Base-by-base conservation (phyloP, 2,797 vertebrate species). In the Heterohyrax brucei region DNA sequence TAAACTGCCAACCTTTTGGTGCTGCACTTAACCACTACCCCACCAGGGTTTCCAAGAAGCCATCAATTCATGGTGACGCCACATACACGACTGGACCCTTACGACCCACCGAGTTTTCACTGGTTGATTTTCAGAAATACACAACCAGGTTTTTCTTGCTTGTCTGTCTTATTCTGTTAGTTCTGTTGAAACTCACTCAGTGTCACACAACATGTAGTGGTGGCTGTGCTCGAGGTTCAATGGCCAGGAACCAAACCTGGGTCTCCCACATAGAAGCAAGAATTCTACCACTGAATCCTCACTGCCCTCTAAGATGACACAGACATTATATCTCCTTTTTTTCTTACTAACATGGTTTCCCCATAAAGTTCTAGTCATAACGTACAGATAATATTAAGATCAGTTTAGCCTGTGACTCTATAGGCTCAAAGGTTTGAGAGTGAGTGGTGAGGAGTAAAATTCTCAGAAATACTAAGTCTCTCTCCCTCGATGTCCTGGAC, bases 341-440 rank as follows among this genome's bases (percentile, higher is more conserved):
- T 62, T 46, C 82, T 62, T 85, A 14, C 44, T 14, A 66, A 83
- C 56, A 56, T 10, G 46, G 33, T 33, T 84, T 90, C 86, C 77
- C 66, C 87, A 91, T 77, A 50, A 92, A 92, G 59, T 81, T 85
- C 33, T 78, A 59, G 24, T 77, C 28, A 28, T 39, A 39, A 39
- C 39, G 39, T 44, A 81, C 48, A 82, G 33, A 86, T 48, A 76
- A 26, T 21, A 89, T 48, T 46, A 86, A 94, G 16, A 82, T 28
- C 66, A 82, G 6, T 66, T 93, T 83, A 75, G 79, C 72, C 83
- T 70, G 19, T 75, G 10, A 33, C n/a, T 91, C 72, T 44, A 77
- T 44, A n/a, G 46, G 62, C 66, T 89, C 80, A 59, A 72, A 87
- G 50, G 64, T 30, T 80, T 28, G n/a, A 26, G 19, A 91, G 48